Evolutionary conservation across 2,888 invertebrate genomes (phyloP).

Genomic region (Lapara coniferarum): DNA sequence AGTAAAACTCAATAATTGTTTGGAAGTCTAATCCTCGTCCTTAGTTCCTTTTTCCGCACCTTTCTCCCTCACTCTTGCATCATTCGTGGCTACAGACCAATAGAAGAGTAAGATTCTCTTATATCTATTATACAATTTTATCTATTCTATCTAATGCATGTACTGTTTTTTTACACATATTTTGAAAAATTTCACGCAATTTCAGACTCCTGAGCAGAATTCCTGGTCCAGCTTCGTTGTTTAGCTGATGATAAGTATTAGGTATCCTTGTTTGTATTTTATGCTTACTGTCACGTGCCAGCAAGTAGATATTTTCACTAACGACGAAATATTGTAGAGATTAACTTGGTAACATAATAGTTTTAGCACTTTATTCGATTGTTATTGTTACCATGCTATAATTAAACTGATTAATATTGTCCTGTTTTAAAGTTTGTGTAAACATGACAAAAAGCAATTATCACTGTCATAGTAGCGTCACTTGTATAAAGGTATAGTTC

Average conservation of each 20-base stretch:
- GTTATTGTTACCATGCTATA: background rate
- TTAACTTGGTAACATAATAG: background rate
- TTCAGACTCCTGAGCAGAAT: constrained; percentile 52
- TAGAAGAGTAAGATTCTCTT: no score
- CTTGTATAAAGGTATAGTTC: background rate
- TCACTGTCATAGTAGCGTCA: background rate
- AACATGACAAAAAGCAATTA: background rate
- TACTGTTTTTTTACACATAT: constrained; percentile 25
- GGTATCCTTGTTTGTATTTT: constrained; percentile 19
- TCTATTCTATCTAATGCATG: constrained; percentile 6
- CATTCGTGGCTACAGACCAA: no score
- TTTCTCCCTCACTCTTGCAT: no score
- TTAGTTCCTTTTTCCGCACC: no score
- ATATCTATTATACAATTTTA: no score
- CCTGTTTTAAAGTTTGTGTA: background rate
- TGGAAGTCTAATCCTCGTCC: no score
- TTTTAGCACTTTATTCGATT: background rate
- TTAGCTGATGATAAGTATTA: constrained; percentile 41
- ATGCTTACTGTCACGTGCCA: constrained; percentile 27
- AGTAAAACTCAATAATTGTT: no score
- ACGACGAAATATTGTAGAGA: background rate
- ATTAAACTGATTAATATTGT: background rate
- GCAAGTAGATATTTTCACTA: constrained; percentile 21
- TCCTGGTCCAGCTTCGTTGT: constrained; percentile 43
- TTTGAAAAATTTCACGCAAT: constrained; percentile 50